Evolutionary conservation across 23 tunicate genomes (phyloP).

Genomic region (Halocynthia roretzi): DNA sequence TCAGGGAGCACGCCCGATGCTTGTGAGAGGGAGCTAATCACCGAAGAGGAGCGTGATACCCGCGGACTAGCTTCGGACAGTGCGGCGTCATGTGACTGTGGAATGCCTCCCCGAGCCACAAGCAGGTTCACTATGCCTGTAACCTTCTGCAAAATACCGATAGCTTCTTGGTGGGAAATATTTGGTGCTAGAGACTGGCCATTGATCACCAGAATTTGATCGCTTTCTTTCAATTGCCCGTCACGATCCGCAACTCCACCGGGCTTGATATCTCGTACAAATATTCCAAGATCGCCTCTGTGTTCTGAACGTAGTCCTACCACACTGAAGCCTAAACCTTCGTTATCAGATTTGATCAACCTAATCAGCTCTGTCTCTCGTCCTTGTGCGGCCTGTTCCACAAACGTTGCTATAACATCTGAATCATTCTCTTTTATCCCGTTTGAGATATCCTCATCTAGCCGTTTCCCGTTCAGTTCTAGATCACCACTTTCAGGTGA

Average conservation of each 20-base stretch:
- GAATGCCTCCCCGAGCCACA: constrained; percentile 87
- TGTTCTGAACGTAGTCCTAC: constrained; percentile 85
- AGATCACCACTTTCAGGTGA: constrained; percentile 61
- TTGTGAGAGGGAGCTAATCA: constrained; percentile 60
- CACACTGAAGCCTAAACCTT: constrained; percentile 93
- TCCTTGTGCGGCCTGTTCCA: constrained; percentile 72
- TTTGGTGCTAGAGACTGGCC: constrained; percentile 73
- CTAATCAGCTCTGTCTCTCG: constrained; percentile 76
- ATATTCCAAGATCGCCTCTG: constrained; percentile 87
- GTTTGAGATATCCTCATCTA: background rate
- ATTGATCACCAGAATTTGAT: constrained; percentile 90
- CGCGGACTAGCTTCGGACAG: constrained; percentile 28
- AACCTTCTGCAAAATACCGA: constrained; percentile 55
- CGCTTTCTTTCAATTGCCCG: constrained; percentile 84
- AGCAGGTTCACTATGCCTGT: constrained; percentile 65
- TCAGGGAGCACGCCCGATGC: constrained; percentile 60
- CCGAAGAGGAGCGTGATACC: constrained; percentile 70
- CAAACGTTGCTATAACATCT: constrained; percentile 46
- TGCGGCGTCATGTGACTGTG: constrained; percentile 28
- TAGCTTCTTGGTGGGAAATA: constrained; percentile 84
- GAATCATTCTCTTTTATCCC: background rate
- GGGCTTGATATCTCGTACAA: constrained; percentile 84
- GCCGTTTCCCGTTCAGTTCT: constrained; percentile 58
- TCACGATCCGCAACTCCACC: constrained; percentile 87
- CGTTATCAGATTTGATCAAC: constrained; percentile 54